Base-by-base conservation (phyloP, 2,113 vertebrate genomes). In the Porphyrio hochstetteri region DNA sequence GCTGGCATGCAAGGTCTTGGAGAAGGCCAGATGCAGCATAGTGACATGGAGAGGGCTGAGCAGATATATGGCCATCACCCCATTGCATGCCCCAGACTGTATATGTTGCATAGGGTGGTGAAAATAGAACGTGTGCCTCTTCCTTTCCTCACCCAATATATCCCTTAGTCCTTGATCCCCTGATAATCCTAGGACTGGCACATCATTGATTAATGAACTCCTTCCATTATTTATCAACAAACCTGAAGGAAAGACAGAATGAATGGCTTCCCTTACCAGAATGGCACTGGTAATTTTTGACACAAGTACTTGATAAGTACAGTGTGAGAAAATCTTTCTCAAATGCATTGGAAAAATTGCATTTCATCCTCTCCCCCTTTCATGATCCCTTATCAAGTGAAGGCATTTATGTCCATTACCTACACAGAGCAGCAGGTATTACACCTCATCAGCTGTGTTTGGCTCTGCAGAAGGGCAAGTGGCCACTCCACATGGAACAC, bases 41-140 rank as follows among this genome's bases (percentile, higher is more conserved):
- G 15, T 19, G 35, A 59, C 16, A 11, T n/a, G 35, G 14, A 38
- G 17, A 75, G 63, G 48, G 7, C 40, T 84, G 46, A 56, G 48
- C 17, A 57, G 35, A 44, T 52, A 11, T 16, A 21, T 7, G 8
- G 20, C 7, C 28, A 31, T 44, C 50, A 23, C 29, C 28, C 31
- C 9, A 27, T n/a, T 36, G 8, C 14, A 4, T 53, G 17, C 3
- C 20, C 16, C 0, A 0, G 36, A 35, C 8, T 68, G 16, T 25
- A 4, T 50, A 25, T 33, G 10, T 76, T 70, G 19, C 24, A 33
- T 13, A 36, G 7, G 27, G 18, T 69, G 35, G 23, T 50, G 63
- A 82, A 90, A 82, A 59, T 8, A 59, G 7, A 36, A 33, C 9
- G 31, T 6, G 12, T 2, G 14, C 63, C 14, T 81, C 40, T 48